These are phyloP conservation scores for Bibio marci DNA, from an alignment of 2,888 invertebrate genomes.

Conservation along the genomic window DNA sequence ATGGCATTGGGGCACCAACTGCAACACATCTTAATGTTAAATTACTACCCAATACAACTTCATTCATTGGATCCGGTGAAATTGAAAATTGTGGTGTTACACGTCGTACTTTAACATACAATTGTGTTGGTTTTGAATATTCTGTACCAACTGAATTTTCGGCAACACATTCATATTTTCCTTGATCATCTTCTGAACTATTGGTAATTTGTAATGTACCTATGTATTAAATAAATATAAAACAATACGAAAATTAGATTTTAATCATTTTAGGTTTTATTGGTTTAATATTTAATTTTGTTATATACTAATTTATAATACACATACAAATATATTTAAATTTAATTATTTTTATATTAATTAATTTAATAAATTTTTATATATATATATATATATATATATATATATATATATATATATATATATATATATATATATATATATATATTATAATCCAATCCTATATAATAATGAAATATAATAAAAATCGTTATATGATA, in stretches of 20 bases:
- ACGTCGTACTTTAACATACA: slow-evolving; percentile 91
- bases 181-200: slow-evolving; percentile 82
- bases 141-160: slow-evolving; percentile 87
- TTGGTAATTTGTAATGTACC: slow-evolving; percentile 59
- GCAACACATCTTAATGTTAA: slow-evolving; percentile 93
- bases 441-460: too few relatives aligned
- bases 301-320: too few relatives aligned
- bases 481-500: too few relatives aligned
- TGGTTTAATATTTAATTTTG: too few relatives aligned
- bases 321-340: too few relatives aligned
- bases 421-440: too few relatives aligned
- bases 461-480: too few relatives aligned
- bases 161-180: slow-evolving; percentile 92
- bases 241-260: not conserved
- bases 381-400: too few relatives aligned
- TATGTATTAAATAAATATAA: not conserved
- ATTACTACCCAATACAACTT: slow-evolving; percentile 82
- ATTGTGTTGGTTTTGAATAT: slow-evolving; percentile 72
- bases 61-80: slow-evolving; percentile 66
- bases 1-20: slow-evolving; percentile 95
- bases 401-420: too few relatives aligned
- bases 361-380: too few relatives aligned
- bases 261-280: too few relatives aligned
- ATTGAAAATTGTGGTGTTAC: slow-evolving; percentile 93
- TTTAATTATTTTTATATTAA: too few relatives aligned